Base-by-base conservation (phyloP, 2,888 invertebrate species). In the Caenorhabditis sp. region DNA sequence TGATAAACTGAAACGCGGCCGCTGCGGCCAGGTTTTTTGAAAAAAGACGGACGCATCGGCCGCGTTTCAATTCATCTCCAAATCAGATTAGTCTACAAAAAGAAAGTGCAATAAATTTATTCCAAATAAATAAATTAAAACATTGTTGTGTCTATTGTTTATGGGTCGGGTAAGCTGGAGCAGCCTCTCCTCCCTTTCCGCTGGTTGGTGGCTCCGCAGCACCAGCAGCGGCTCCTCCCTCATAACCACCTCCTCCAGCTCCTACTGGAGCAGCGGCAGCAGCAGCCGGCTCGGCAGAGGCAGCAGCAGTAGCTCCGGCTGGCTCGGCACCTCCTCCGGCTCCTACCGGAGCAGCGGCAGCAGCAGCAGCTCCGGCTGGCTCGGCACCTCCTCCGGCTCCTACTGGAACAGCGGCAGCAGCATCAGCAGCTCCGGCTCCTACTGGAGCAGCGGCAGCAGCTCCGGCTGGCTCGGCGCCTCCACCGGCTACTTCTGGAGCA, bases 81-180 rank as follows among this genome's bases (percentile, higher is more conserved):
- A 41, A 17, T 15, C 41, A 41, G 22, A 50, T n/a, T n/a, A n/a
- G n/a, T n/a, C n/a, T n/a, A n/a, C n/a, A n/a, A n/a, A n/a, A n/a
- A n/a, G n/a, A n/a, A n/a, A n/a, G n/a, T n/a, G n/a, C n/a, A 63
- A 24, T 32, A n/a, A n/a, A 35, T 45, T 35, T n/a, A 53, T 35
- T 55, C 24, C 53, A 59, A 55, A 39, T 22, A 30, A 41, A 63
- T 63, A 45, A 63, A 45, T 63, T 50, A 50, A 17, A 30, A 17
- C 0, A 1, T 32, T n/a, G n/a, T 26, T 22, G 20, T 20, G 35
- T 50, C 35, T 58, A 50, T 17, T 58, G 32, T 7, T 27, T 37
- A 20, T 58, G 32, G 13, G 39, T 37, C 45, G 70, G 70, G 26
- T 71, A 71, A 30, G 70, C 70, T 37, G 70, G 70, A 5, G 70